These are phyloP conservation scores for Neoarius graeffei DNA, from an alignment of 2,113 vertebrate species.

Conservation along the genomic window DNA sequence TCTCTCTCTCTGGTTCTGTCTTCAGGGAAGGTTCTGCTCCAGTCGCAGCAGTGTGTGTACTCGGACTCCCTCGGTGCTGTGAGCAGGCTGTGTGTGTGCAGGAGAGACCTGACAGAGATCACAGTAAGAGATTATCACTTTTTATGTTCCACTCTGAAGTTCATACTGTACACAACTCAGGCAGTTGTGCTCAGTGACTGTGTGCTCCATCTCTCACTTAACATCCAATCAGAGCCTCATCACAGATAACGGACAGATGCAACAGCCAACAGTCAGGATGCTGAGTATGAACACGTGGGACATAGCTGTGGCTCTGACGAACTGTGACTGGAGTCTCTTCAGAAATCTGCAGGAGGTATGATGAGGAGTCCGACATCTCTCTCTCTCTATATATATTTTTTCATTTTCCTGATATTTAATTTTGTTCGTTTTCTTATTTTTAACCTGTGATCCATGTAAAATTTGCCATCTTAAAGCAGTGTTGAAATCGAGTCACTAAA, in stretches of 20 bases:
- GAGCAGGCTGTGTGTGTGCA: constrained; percentile 85
- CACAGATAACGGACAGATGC: constrained; percentile 84
- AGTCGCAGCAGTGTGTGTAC: constrained; percentile 83
- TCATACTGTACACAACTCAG: not conserved
- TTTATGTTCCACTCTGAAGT: not conserved
- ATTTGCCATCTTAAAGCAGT: too few relatives aligned
- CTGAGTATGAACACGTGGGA: constrained; percentile 96
- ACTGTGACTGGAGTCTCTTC: constrained; percentile 93
- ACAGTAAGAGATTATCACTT: constrained; percentile 75
- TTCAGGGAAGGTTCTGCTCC: constrained; percentile 85
- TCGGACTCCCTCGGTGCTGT: constrained; percentile 79
- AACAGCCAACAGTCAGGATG: constrained; percentile 83
- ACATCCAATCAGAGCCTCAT: constrained; percentile 77
- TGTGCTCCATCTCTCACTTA: not conserved
- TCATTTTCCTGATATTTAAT: too few relatives aligned
- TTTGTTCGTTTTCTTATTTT: too few relatives aligned
- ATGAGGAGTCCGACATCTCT: not conserved
- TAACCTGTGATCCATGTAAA: too few relatives aligned
- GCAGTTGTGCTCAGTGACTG: not conserved
- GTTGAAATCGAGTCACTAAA: too few relatives aligned
- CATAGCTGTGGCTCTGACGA: constrained; percentile 88
- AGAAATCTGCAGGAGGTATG: constrained; percentile 89
- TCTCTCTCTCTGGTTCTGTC: not conserved
- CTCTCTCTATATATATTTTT: not conserved
- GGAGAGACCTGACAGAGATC: constrained; percentile 84